Evolutionary conservation across 2,888 invertebrate genomes (phyloP), one percentile per base, ranked within the genome.

Genomic region (Lasioglossum morio): DNA sequence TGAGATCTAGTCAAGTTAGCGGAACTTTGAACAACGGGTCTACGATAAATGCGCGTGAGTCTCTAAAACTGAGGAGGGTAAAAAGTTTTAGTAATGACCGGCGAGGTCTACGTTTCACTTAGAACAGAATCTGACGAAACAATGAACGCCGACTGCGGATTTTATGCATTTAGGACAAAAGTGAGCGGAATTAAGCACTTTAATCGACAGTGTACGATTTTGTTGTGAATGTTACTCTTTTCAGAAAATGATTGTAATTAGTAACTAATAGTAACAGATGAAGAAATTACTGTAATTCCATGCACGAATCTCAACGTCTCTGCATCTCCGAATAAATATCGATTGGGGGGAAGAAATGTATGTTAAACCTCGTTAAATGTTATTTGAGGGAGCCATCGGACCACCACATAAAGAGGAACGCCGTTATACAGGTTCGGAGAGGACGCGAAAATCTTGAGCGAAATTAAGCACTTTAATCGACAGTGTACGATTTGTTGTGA

Each of bases 1-100:
- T 69, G 69, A 37, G 69, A 69, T 69, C 69, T 37, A 37, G 69
- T 19, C 69, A 69, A 23, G 69, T 69, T 69, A 12, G 37, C 69
- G 37, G 69, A 34, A 37, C 69, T 69, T 69, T 69, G 37, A 69
- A 23, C 37, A 23, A 23, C 69, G 69, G 37, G 23, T 10, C 23
- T 23, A 10, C 37, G 37, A 34, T 37, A 69, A 69, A 37, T 37
- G 69, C 34, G 37, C 69, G 37, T 12, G 34, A 37, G 4, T 69
- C 23, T 37, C 69, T 23, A 23, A 69, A 69, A 37, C 23, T 8
- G 4, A 23, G 37, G 10, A 23, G 12, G 12, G 37, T 23, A 37
- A 37, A 69, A 69, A 69, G 37, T 69, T 37, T 37, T 37, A 23
- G 37, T 23, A 23, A 34, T 10, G 23, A 23, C 23, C 63, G 14